Evolutionary conservation across 2,797 vertebrate species (phyloP), one percentile per base, ranked within the genome.

Genomic region (Paratrypauchen microcephalus): DNA sequence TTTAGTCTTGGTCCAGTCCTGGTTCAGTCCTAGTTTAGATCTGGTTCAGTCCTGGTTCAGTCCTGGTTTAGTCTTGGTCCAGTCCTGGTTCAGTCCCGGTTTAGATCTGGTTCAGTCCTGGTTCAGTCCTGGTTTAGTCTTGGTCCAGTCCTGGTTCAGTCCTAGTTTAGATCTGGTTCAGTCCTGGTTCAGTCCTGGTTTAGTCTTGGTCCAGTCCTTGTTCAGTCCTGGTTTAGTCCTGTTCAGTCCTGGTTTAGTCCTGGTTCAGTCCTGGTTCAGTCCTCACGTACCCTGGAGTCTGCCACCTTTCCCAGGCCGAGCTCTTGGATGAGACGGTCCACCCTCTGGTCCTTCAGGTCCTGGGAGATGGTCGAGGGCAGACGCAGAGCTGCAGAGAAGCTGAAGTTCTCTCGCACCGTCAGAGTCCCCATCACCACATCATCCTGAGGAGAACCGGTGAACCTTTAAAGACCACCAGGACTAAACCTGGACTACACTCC

Each of bases 351-450:
- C 59, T 95, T 98, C 63, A 96, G 95, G 9, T 58, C 5, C 66
- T 91, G 89, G 1, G 50, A 78, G 83, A 97, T 82, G 2, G 89
- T 84, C 0, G 83, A 84, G 0, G 97, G 94, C 58, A 99, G 92
- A 0, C 97, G 92, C 30, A 99, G 92, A 0, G 96, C 97, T 0
- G 97, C 97, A 0, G 97, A 99, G 91, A 99, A 99, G 55, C 88
- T 92, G 30, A 99, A 76, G 81, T 99, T 99, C 82, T 98, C 95
- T 75, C 95, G 93, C 50, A 99, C 95, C 0, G 96, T 96, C 85
- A 99, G 83, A 0, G 97, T 98, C 58, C 97, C 97, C 97, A 98
- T 97, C 84, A 98, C 96, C 9, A 98, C 93, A 32, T 98, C 97
- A 78, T 98, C 97, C 97, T 99, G 86, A 2, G 68, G 19, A 65